A percentile compares a stretch with the other conserved stretches of the same genome.
phyloP scores from a whole-genome alignment of 2,113 vertebrate species.

The Gambusia holbrooki region DNA sequence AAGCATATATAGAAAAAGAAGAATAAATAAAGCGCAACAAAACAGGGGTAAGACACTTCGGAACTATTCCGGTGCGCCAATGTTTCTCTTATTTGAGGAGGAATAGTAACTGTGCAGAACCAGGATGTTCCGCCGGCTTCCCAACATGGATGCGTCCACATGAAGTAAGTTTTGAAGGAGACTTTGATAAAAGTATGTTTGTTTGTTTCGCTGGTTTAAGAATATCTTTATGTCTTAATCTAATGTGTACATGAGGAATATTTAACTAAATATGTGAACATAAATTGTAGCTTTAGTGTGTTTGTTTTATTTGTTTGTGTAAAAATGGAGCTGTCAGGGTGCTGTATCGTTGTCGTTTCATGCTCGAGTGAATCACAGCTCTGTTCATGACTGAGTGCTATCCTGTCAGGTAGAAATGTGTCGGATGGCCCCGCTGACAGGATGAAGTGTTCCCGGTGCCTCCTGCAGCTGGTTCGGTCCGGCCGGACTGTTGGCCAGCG shows the following conservation, averaged over 20 bases:
- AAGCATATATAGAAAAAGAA: no score
- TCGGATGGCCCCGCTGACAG: not conserved
- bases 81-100: conserved; percentile 22
- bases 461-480: conserved; percentile 45
- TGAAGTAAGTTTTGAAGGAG: conserved; percentile 68
- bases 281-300: not conserved
- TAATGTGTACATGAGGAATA: not conserved
- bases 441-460: conserved; percentile 65
- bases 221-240: not conserved
- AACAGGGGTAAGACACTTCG: no score
- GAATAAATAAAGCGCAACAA: no score
- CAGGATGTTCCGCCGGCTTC: conserved; percentile 37
- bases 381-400: no score
- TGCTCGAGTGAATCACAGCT: no score
- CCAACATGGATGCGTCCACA: conserved; percentile 49
- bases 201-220: not conserved
- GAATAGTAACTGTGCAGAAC: conserved; percentile 34
- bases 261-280: not conserved
- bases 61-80: no score
- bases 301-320: not conserved
- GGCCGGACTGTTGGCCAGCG: conserved; percentile 9
- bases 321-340: not conserved
- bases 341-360: not conserved
- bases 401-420: not conserved
- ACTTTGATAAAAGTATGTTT: not conserved